Conservation (phyloP, 2,797 vertebrate species). For the Morus bassanus region DNA sequence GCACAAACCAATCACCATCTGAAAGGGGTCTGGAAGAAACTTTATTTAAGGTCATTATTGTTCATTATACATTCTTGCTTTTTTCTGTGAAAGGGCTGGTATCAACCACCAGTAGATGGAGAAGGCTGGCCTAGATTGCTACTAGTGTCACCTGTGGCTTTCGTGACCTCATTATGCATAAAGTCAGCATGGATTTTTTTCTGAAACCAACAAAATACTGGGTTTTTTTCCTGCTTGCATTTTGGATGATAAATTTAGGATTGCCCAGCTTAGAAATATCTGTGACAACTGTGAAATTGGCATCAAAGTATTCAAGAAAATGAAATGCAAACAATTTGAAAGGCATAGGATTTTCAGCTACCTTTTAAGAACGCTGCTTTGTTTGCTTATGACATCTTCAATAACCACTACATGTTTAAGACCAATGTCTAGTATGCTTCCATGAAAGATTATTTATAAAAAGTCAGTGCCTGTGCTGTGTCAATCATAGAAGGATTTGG, state of each 20-base stretch:
- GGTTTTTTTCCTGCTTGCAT: not conserved
- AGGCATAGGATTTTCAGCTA: not conserved
- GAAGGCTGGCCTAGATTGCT: not conserved
- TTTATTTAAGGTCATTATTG: not conserved
- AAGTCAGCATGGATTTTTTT: not conserved
- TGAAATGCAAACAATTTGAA: slow-evolving; percentile 6
- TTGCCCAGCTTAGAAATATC: not conserved
- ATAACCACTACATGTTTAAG: not conserved
- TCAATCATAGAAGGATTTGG: not conserved
- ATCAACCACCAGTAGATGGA: not conserved
- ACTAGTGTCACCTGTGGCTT: not conserved
- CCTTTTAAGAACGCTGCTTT: not conserved
- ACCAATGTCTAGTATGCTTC: not conserved
- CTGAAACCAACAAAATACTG: not conserved
- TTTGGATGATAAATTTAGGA: not conserved
- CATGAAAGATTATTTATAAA: not conserved
- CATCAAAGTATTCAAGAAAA: slow-evolving; percentile 24
- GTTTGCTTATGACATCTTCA: slow-evolving; percentile 7
- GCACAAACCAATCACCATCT: not conserved
- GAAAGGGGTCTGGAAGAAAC: not conserved
- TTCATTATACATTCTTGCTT: not conserved
- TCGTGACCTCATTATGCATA: not conserved
- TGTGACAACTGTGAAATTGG: slow-evolving; percentile 12
- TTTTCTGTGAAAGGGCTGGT: not conserved
- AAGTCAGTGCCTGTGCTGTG: not conserved